Conservation (phyloP, 2,797 vertebrate genomes). For the Xyrichtys novacula region DNA sequence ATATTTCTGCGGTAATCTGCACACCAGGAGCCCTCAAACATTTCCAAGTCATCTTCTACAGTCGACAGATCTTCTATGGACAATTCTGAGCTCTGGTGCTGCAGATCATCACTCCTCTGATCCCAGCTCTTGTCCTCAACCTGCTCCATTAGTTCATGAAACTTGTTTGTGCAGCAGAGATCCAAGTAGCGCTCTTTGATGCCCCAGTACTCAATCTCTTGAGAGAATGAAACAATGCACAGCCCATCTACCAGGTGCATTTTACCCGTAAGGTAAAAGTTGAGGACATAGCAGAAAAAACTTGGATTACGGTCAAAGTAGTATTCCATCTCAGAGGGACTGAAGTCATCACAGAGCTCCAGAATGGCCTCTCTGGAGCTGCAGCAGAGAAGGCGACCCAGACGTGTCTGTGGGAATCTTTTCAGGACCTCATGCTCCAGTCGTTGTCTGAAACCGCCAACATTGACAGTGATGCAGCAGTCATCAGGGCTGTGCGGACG, state of each 20-base stretch:
- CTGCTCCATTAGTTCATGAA: constrained; percentile 90
- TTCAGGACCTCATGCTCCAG: constrained; percentile 89
- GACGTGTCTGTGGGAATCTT: constrained; percentile 92
- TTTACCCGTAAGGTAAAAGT: constrained; percentile 96
- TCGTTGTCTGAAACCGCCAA: constrained; percentile 93
- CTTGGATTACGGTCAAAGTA: constrained; percentile 95
- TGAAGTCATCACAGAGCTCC: constrained; percentile 96
- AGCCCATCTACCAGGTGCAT: constrained; percentile 94
- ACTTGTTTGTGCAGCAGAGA: constrained; percentile 90
- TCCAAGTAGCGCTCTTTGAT: constrained; percentile 93
- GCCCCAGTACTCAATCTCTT: constrained; percentile 98
- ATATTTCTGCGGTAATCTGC: constrained; percentile 88
- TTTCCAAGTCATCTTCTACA: constrained; percentile 88
- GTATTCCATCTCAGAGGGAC: constrained; percentile 91
- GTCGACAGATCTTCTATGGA: constrained; percentile 87
- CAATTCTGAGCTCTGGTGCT: constrained; percentile 81
- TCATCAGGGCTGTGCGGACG: constrained; percentile 84
- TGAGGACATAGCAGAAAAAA: constrained; percentile 92
- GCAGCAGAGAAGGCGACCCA: constrained; percentile 91
- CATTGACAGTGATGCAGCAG: constrained; percentile 90
- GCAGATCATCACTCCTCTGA: constrained; percentile 83
- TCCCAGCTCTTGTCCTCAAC: constrained; percentile 85
- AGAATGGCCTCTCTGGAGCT: constrained; percentile 90
- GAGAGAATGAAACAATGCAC: constrained; percentile 93
- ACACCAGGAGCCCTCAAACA: constrained; percentile 90